Conservation (phyloP, 1,140 invertebrate species). For the Lepidurus arcticus region DNA sequence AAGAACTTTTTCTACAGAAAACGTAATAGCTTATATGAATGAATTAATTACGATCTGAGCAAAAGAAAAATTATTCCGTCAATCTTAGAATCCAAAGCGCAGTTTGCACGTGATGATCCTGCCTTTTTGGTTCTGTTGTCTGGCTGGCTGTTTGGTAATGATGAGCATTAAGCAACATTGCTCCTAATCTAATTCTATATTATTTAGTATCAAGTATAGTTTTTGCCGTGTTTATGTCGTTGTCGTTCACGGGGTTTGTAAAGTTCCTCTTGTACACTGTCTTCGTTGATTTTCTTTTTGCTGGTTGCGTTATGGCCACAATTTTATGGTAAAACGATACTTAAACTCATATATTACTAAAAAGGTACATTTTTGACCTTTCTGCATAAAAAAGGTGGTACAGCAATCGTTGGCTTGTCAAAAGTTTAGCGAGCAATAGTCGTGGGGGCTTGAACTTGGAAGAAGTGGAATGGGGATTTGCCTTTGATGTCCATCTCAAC, state of each 20-base stretch:
- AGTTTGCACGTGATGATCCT: slow-evolving; percentile 98
- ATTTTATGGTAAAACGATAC: slow-evolving; percentile 70
- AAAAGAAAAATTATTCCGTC: slow-evolving; percentile 12
- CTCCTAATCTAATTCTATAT: slow-evolving; percentile 34
- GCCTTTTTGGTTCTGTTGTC: slow-evolving; percentile 92
- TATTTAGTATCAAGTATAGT: slow-evolving; percentile 79
- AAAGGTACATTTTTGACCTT: neutral
- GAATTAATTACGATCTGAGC: neutral
- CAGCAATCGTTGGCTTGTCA: neutral
- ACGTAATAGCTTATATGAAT: slow-evolving; percentile 59
- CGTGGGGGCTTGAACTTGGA: slow-evolving; percentile 35
- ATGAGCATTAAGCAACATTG: slow-evolving; percentile 37
- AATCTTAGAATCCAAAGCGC: slow-evolving; percentile 85
- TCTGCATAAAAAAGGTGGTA: neutral
- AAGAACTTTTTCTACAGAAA: slow-evolving; percentile 97
- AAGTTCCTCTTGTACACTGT: slow-evolving; percentile 87
- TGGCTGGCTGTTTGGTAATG: slow-evolving; percentile 73
- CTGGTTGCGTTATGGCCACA: slow-evolving; percentile 81
- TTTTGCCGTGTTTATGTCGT: slow-evolving; percentile 73
- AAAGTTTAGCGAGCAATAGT: neutral
- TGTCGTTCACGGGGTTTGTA: slow-evolving; percentile 69
- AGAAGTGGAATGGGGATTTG: slow-evolving; percentile 96
- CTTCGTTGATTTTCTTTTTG: slow-evolving; percentile 88
- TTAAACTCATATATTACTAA: slow-evolving; percentile 42
- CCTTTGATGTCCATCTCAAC: slow-evolving; percentile 98